Conservation (phyloP, 2,113 vertebrate genomes). For the Centrocercus urophasianus region DNA sequence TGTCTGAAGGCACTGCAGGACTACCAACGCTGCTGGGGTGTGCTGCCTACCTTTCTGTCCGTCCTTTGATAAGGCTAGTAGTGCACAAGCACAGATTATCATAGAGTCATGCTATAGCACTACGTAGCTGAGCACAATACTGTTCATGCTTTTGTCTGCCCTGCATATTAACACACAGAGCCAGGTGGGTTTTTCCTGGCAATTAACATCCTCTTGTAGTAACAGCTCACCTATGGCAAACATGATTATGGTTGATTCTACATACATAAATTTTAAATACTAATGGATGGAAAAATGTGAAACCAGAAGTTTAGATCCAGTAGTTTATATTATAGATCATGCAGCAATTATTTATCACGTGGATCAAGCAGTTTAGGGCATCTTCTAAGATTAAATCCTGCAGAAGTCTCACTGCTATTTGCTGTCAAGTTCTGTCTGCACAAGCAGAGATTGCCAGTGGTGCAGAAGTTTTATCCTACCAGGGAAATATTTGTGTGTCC, state of each 20-base stretch:
- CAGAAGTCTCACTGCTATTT: slow-evolving; percentile 1
- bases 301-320: slow-evolving; percentile 1
- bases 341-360: neutral
- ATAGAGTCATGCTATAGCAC: neutral
- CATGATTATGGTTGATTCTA: neutral
- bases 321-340: neutral
- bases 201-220: neutral
- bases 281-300: neutral
- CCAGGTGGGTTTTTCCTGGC: neutral
- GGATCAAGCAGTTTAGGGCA: neutral
- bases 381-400: slow-evolving; percentile 17
- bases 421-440: neutral
- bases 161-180: neutral
- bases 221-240: neutral
- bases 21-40: neutral
- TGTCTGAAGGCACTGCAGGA: neutral
- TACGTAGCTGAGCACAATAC: neutral
- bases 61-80: neutral
- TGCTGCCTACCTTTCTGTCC: neutral
- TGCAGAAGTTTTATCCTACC: neutral
- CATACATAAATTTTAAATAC: neutral
- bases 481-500: neutral
- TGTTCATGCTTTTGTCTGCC: neutral
- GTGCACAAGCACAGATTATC: neutral
- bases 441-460: neutral